Base-by-base conservation (phyloP, 2,113 vertebrate genomes). In the Aplodontia rufa region DNA sequence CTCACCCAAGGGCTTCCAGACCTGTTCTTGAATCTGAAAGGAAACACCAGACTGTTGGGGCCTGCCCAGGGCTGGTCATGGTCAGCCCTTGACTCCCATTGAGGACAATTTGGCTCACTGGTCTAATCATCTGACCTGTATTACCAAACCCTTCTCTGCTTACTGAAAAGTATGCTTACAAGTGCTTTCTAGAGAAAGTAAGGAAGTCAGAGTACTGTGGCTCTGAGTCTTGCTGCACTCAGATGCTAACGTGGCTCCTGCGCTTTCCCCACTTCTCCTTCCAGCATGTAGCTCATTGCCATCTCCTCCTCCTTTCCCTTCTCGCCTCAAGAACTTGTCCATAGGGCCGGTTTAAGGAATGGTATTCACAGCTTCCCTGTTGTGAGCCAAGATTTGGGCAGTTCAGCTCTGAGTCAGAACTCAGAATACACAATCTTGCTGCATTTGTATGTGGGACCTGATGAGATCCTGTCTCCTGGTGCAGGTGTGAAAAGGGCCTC, bases 201-300 rank as follows among this genome's bases (percentile, higher is more conserved):
- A 8, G 35, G 40, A 40, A 78, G 40, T 32, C 8, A 30, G 8
- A 28, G 0, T 35, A 13, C 26, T 80, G 4, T 40, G 35, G 28
- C 7, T 62, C 0, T 22, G 35, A 79, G 32, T 45, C 76, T 35
- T n/a, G 45, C 2, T 76, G 5, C 13, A 12, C 5, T 42, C 3
- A 76, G 22, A 14, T 11, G 7, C 28, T 42, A 13, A 6, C 1
- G 1, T 53, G 49, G 64, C 22, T 79, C 24, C n/a, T 82, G 1
- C 1, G 37, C 40, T 62, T 45, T 37, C 32, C 58, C 55, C 11
- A 0, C 17, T 51, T 55, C 17, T 37, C 13, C 17, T 90, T 26
- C 47, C 13, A 28, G 7, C n/a, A 5, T 1, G 3, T 16, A 1
- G 12, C 68, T 20, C 24, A 2, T 1, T 8, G 26, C 71, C 42